Base-by-base conservation (phyloP, 2,113 vertebrate species). In the Thamnophis sirtalis region DNA sequence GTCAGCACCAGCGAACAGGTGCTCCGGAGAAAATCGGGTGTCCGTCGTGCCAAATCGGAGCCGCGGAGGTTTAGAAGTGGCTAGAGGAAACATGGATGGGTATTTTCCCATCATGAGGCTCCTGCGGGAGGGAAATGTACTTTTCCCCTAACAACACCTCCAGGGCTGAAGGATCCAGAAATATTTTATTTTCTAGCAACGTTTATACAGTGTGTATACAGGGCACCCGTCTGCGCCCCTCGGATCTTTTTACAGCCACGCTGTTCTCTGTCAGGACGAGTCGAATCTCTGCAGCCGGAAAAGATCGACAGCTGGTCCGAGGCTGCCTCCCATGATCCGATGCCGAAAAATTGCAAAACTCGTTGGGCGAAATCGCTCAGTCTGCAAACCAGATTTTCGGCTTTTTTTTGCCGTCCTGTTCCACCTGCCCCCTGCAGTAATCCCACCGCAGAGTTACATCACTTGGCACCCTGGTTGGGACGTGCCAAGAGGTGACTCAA, bases 291-390 rank as follows among this genome's bases (percentile, higher is more conserved):
- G 92, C 95, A 97, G 94, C 96, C 95, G 93, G 63, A 68, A 28
- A 92, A 92, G 24, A 3, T 95, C 93, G 93, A 97, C 96, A 97
- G 95, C 95, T 95, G 95, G 93, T 94, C 92, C 93, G 92, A 97
- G 94, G 90, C 93, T 95, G 95, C 95, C 96, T 97, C 96, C 96
- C 95, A 97, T 93, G 93, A 97, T 94, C 97, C 96, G 96, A 97
- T 95, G 95, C 96, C 96, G 94, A 96, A 97, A 97, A 95, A 96
- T 96, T 96, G 95, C 95, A 97, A 93, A 96, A 94, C 92, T 94
- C 96, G 95, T 95, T 96, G 93, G 91, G 97, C 80, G 92, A 95
- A 96, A 95, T 93, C 95, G 97, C 96, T 96, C 95, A 96, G 87
- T 95, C 92, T 91, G 94, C 94, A 97, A 96, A 95, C 91, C 93